phyloP scores from a whole-genome alignment of 2,888 invertebrate species.

The Melitaea athalia region DNA sequence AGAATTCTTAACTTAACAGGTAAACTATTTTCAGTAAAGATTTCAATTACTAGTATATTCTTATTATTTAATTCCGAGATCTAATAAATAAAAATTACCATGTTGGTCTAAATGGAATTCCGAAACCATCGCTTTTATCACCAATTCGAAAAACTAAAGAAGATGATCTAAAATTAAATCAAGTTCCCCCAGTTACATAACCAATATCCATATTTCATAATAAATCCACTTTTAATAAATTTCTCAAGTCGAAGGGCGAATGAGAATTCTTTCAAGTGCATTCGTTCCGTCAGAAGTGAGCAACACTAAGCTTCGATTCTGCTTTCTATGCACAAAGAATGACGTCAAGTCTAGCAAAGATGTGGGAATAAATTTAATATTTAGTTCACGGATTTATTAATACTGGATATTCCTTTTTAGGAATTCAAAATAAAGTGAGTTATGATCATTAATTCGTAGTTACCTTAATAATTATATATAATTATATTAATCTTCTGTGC shows the following conservation, averaged over 20 bases:
- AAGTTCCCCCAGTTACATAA: not conserved
- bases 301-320: slow-evolving; percentile 29
- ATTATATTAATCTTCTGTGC: no score
- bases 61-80: no score
- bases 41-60: no score
- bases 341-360: slow-evolving; percentile 32
- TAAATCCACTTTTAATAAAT: not conserved
- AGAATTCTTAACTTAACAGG: no score
- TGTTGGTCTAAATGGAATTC: no score
- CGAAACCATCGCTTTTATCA: not conserved
- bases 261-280: slow-evolving; percentile 3
- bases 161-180: not conserved
- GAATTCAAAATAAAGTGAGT: not conserved
- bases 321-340: slow-evolving; percentile 33
- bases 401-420: slow-evolving; percentile 15
- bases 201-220: not conserved
- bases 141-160: not conserved
- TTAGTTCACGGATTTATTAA: slow-evolving; percentile 6
- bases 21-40: no score
- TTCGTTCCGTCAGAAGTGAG: slow-evolving; percentile 24
- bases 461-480: no score
- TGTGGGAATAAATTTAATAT: slow-evolving; percentile 36
- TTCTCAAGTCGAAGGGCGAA: not conserved
- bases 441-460: not conserved
- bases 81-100: no score